Evolutionary conservation across 2,888 invertebrate species (phyloP), one percentile per base, ranked within the genome.

Genomic region (Idaea dimidiata): DNA sequence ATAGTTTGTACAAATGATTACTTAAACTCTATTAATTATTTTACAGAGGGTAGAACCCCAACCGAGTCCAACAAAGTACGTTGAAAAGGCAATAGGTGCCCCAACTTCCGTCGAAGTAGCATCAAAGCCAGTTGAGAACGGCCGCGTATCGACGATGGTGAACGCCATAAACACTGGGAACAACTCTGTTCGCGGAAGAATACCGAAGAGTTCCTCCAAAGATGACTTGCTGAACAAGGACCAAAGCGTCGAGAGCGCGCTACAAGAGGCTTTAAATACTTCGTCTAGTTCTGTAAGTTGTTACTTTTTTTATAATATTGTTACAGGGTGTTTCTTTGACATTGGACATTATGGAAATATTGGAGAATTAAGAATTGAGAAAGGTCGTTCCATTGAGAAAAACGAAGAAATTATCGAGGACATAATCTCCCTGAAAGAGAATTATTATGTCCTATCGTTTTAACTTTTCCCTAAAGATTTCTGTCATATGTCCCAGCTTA

Each of bases 1-100:
- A 3, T 0, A 8, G 10, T 43, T 14, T 32, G 32, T 4, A 2
- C 32, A 10, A 10, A 32, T 32, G 6, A 32, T 6, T 10, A 6
- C 43, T 8, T 43, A 14, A 43, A 43, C 0, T 10, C 4, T 54
- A 54, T 17, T 16, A 3, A 16, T 17, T 16, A 7, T 24, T 60
- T 84, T 82, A 6, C 81, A 93, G 93, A 86, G 90, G 74, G 86
- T 91, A 64, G 93, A 93, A 69, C 88, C 91, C 57, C 93, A 93
- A 63, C 88, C 87, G 62, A 91, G 88, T 80, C 89, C 91, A 58
- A 82, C 83, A 10, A 91, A 91, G 67, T 92, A 87, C 72, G 68
- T 70, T 10, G 93, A 93, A 65, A 92, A 91, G 67, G 87, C 89
- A 0, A 84, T 92, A 57, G 89, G 88, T 74, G 85, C 14, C 79